Percentiles rank a stretch among this genome's conserved stretches.
Evolutionary conservation across 2,113 vertebrate genomes (phyloP).

Genomic region (Oceanodroma tethys): DNA sequence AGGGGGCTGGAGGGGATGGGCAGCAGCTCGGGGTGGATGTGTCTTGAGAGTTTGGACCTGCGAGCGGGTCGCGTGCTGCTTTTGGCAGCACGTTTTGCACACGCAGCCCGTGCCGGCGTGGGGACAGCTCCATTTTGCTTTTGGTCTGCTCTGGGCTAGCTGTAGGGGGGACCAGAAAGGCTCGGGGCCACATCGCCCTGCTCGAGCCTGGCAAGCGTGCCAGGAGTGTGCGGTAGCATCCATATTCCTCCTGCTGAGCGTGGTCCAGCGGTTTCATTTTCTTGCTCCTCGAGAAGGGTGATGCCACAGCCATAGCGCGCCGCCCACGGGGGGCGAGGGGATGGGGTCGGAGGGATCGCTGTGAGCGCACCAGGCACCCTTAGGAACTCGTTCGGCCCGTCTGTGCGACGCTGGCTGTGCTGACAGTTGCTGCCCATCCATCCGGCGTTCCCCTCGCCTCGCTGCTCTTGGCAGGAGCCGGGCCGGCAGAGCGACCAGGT

Average conservation of each 20-base stretch:
- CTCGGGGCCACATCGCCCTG: rapidly evolving
- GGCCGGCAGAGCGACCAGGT: not conserved
- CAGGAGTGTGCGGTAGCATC: rapidly evolving
- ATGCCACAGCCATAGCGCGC: rapidly evolving
- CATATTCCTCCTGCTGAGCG: rapidly evolving
- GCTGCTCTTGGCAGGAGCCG: not conserved
- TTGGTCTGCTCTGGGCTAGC: not conserved
- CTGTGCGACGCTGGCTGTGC: not conserved
- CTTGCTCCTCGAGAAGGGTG: rapidly evolving
- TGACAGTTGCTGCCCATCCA: not conserved
- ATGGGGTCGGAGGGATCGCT: not conserved
- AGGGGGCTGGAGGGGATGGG: not conserved
- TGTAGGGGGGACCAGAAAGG: too few species aligned
- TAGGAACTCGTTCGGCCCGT: not conserved
- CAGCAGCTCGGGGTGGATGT: not conserved
- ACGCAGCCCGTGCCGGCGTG: rapidly evolving
- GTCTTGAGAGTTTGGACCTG: not conserved
- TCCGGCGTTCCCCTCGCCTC: not conserved
- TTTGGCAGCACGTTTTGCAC: not conserved
- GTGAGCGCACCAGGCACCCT: not conserved
- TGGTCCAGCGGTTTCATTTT: rapidly evolving
- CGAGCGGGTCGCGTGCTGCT: rapidly evolving
- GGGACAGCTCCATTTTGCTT: rapidly evolving
- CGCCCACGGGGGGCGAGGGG: rapidly evolving
- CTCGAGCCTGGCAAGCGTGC: rapidly evolving